Evolutionary conservation across 2,113 vertebrate genomes (phyloP).

Genomic region (Periophthalmodon schlosseri): DNA sequence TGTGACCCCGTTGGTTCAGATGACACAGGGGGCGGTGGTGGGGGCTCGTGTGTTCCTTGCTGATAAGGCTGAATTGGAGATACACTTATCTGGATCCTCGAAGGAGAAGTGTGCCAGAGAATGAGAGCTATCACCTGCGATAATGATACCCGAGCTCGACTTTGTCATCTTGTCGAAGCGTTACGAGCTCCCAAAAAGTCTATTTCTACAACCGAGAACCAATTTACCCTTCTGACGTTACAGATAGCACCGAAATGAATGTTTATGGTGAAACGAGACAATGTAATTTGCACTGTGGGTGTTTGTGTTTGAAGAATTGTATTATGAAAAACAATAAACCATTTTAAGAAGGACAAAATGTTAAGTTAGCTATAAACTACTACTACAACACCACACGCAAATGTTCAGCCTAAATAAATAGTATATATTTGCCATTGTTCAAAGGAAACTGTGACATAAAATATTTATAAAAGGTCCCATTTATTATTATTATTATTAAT

Average conservation of each 20-base stretch:
- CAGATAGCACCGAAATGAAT: slow-evolving; percentile 49
- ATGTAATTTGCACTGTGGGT: background rate
- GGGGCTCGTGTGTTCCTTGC: slow-evolving; percentile 63
- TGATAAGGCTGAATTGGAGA: slow-evolving; percentile 71
- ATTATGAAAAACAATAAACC: background rate
- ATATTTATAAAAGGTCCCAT: too few relatives aligned
- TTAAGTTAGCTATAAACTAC: background rate
- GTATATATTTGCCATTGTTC: too few relatives aligned
- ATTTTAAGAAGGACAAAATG: background rate
- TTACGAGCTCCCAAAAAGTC: slow-evolving; percentile 32
- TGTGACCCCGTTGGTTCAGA: slow-evolving; percentile 71
- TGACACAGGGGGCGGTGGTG: slow-evolving; percentile 61
- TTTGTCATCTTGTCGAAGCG: slow-evolving; percentile 39
- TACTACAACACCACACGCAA: background rate
- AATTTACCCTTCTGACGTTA: slow-evolving; percentile 59
- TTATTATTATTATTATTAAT: too few relatives aligned
- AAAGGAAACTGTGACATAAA: too few relatives aligned
- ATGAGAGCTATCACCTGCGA: slow-evolving; percentile 37
- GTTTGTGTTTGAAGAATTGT: background rate
- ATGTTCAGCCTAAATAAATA: too few relatives aligned
- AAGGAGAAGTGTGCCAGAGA: slow-evolving; percentile 34
- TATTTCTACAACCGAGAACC: slow-evolving; percentile 59
- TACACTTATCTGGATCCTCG: slow-evolving; percentile 58
- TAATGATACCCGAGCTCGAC: slow-evolving; percentile 35
- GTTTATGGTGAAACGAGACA: background rate